Base-by-base conservation (phyloP, 2,113 vertebrate species). In the Columba janthina region DNA sequence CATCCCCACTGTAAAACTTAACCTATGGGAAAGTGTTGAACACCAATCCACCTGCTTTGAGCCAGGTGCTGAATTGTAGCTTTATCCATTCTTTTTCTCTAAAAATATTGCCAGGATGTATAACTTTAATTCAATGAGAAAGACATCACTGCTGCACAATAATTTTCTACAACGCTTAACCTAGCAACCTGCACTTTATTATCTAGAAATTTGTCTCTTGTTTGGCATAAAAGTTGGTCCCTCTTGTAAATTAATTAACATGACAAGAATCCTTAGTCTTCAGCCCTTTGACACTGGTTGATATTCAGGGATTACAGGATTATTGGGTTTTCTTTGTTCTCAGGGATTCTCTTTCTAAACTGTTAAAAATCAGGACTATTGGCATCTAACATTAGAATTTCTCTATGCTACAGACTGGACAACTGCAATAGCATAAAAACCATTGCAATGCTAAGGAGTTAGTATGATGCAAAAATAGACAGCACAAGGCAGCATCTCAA, bases 251-350 rank as follows among this genome's bases (percentile, higher is more conserved):
- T 91, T 76, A 72, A 67, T 66, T 85, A 91, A 69, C 32, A 60
- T 70, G 57, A 56, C 29, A 79, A 88, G 79, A 94, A 65, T 61
- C 26, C 34, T 89, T 92, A 54, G 38, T 50, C 51, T 86, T 85
- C 34, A 81, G 26, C 20, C 56, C 76, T 80, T 84, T 64, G 57
- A 82, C n/a, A 42, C 9, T 11, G 6, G 15, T 34, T 70, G 54
- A 78, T 92, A 81, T 53, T 60, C 40, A 72, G 46, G 83, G 77
- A 93, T 93, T 94, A 92, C 66, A 66, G 54, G 77, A 79, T 90
- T 87, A 77, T 53, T 76, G 25, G 18, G 26, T 72, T 79, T 85
- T 66, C 51, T 95, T 94, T 89, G 74, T 75, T 91, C 77, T 85
- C 38, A 65, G 15, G 25, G 40, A 46, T 94, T 81, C 44, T 65